Base-by-base conservation (phyloP, 2,888 invertebrate species). In the Horisme vitalbata region DNA sequence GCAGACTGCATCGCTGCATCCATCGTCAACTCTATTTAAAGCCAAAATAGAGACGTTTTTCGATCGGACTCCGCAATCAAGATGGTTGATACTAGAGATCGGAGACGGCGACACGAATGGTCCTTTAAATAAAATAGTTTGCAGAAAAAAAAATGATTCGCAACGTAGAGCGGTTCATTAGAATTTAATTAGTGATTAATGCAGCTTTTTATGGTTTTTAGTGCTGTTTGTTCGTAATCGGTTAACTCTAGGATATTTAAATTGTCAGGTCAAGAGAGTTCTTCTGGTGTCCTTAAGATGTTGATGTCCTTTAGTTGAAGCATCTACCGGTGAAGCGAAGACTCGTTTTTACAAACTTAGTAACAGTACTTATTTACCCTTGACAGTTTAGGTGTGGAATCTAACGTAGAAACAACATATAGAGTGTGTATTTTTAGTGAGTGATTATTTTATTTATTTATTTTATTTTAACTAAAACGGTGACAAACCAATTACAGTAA, bases 91-190 rank as follows among this genome's bases (percentile, higher is more conserved):
- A 48, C 63, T 60, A 74, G 70, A 71, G 70, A 71, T 73, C 70
- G 65, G 67, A 66, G 69, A 55, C 73, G 74, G 79, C 68, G 83
- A 83, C 86, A 81, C 75, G 79, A 83, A 82, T 71, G 74, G 75
- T 79, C 83, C 82, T 83, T 83, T 83, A 76, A 80, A 81, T 73
- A 64, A 78, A 82, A 83, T 79, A 73, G 72, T 73, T 78, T 78
- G 74, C 74, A 75, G 65, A 72, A 74, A 80, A 70, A 15, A 77
- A 78, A 75, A 70, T 65, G 52, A 65, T 59, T 66, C 59, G 59
- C 59, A 43, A 61, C 59, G 58, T 45, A 51, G 30, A 54, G 55
- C 45, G 49, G 58, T 60, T 62, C 52, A 57, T 61, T 64, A 60
- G 57, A 56, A 59, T 52, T 58, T 67, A 64, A 69, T 70, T 72